These are phyloP conservation scores for Strongylocentrotus purpuratus DNA, from an alignment of 35 echinoderm and acorn worm genomes.

Conservation along the genomic window DNA sequence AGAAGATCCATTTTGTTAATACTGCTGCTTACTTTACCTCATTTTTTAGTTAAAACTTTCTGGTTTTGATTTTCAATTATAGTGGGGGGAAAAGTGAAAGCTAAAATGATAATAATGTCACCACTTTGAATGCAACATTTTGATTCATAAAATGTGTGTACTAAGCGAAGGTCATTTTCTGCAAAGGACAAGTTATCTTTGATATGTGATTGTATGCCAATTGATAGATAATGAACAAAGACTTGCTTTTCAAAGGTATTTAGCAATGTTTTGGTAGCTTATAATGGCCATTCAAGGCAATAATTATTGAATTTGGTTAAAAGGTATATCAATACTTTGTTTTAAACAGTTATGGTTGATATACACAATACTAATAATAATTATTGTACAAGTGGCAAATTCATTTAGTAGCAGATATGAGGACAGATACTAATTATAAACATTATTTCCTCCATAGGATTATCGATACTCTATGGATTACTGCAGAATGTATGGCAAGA, in stretches of 20 bases:
- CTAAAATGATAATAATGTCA: neutral
- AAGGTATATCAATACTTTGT: neutral
- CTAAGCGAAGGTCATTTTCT: no score
- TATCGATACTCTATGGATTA: conserved; percentile 83
- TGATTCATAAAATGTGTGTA: no score
- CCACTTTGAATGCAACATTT: no score
- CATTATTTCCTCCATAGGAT: conserved; percentile 61
- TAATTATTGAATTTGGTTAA: neutral
- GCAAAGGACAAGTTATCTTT: no score
- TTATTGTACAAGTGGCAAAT: neutral
- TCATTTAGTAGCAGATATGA: neutral
- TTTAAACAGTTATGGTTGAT: neutral
- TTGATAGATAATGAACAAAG: no score
- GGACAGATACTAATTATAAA: neutral
- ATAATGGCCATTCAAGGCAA: no score
- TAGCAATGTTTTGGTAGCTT: no score
- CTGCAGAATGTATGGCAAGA: conserved; percentile 97
- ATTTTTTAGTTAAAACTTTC: neutral
- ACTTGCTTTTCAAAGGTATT: no score
- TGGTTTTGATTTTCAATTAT: neutral
- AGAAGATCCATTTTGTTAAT: neutral
- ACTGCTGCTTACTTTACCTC: neutral
- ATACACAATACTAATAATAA: no score
- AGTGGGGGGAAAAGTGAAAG: neutral
- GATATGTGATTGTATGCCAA: no score